A percentile compares a stretch with the other conserved stretches of the same genome.
Evolutionary conservation across 2,888 invertebrate species (phyloP).

Genomic region (Leptinotarsa juncta): DNA sequence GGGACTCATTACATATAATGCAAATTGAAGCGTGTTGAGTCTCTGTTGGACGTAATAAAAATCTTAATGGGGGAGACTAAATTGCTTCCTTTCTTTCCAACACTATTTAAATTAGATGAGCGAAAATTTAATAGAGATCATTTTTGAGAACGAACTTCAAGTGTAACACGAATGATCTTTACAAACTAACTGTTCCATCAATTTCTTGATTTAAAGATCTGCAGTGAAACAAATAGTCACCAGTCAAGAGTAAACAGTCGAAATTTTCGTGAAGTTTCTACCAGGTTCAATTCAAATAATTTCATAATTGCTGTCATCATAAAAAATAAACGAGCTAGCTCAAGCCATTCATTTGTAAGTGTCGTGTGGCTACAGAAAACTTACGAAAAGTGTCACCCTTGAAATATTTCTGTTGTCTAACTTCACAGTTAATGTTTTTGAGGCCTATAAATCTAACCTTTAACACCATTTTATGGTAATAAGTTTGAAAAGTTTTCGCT

Average conservation of each 20-base stretch:
- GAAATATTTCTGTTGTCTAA: conserved; percentile 39
- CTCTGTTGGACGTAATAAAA: conserved; percentile 46
- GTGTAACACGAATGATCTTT: neutral
- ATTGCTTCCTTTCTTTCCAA: conserved; percentile 40
- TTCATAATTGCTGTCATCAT: conserved; percentile 21
- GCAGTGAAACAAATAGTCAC: too few species aligned
- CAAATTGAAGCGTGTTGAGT: conserved; percentile 44
- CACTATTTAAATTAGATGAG: conserved; percentile 1
- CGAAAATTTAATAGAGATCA: neutral
- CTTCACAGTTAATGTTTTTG: conserved; percentile 28
- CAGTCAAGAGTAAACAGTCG: neutral
- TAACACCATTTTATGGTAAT: conserved; percentile 36
- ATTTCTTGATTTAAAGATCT: too few species aligned
- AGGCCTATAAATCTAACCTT: conserved; percentile 33
- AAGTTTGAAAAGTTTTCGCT: conserved; percentile 27
- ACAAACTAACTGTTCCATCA: too few species aligned
- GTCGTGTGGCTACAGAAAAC: conserved; percentile 41
- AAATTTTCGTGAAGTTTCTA: neutral
- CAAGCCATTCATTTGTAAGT: conserved; percentile 31
- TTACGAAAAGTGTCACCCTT: conserved; percentile 44
- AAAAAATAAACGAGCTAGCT: conserved; percentile 23
- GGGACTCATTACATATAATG: conserved; percentile 19
- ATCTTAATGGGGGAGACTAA: conserved; percentile 34
- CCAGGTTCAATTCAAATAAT: conserved; percentile 13
- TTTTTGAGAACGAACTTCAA: neutral